These are phyloP conservation scores for Sinotaia quadrata DNA, from an alignment of 2,888 invertebrate genomes.

Conservation along the genomic window DNA sequence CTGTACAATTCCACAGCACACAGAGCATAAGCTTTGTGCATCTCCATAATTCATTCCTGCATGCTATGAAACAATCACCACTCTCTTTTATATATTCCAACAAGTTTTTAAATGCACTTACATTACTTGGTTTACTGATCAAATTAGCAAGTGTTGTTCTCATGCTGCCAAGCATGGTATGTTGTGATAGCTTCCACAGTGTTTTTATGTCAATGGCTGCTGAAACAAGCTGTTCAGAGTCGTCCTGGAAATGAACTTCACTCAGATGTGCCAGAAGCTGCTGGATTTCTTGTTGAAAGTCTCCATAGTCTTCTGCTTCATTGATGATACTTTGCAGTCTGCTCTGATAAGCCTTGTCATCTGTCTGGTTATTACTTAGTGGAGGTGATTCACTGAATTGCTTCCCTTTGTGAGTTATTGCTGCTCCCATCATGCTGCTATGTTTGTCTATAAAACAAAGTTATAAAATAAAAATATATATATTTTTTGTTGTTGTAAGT, in stretches of 20 bases:
- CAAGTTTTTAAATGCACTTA: constrained; percentile 12
- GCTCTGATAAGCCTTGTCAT: too few relatives aligned
- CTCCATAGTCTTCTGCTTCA: neutral
- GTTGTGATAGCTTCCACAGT: constrained; percentile 18
- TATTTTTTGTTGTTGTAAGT: too few relatives aligned
- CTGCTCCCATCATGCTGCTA: too few relatives aligned
- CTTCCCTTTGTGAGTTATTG: too few relatives aligned
- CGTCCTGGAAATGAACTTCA: constrained; percentile 8
- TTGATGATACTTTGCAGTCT: constrained; percentile 15
- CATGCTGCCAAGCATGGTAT: constrained; percentile 12
- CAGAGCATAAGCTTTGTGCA: constrained; percentile 15
- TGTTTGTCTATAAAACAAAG: too few relatives aligned
- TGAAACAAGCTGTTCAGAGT: neutral
- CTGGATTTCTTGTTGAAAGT: constrained; percentile 20
- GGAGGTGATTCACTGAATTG: too few relatives aligned
- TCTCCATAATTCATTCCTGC: constrained; percentile 14
- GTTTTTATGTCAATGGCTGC: constrained; percentile 14
- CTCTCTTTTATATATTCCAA: neutral
- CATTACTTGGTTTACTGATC: constrained; percentile 12
- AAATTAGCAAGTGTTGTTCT: constrained; percentile 15
- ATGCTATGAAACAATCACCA: constrained; percentile 1
- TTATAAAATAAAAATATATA: too few relatives aligned
- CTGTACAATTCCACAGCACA: constrained; percentile 63
- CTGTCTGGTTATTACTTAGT: too few relatives aligned
- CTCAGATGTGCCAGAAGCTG: constrained; percentile 13